Base-by-base conservation (phyloP, 2,113 vertebrate species). In the Atractosteus spatula region DNA sequence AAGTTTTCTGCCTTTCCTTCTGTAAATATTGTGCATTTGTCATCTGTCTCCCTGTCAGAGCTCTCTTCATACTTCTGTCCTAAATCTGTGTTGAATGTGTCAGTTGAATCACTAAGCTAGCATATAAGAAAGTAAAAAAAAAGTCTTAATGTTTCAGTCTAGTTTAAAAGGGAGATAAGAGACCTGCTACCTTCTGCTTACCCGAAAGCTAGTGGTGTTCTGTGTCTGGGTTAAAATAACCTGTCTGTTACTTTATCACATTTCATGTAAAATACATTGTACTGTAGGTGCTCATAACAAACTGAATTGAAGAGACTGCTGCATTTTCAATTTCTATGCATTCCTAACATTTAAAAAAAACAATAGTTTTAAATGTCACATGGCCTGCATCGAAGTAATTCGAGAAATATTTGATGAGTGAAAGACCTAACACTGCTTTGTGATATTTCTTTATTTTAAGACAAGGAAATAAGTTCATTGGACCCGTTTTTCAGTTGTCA, bases 21-120 rank as follows among this genome's bases (percentile, higher is more conserved):
- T 16, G 14, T 54, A 68, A n/a, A 68, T 17, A 8, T 81, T n/a
- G 10, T 75, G 14, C 17, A 10, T 16, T 42, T 17, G 16, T 77
- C 6, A 42, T 41, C 68, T 16, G 76, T 62, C 57, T 41, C 66
- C 3, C 17, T 43, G 29, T 59, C 54, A 69, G 68, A 59, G 8
- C 41, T 12, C 41, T 8, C 54, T 69, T 41, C 17, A 4, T 55
- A 7, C 67, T 5, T 14, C 41, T 69, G 17, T 11, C 68, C 45
- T 55, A 47, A 55, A 54, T 55, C 51, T 55, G 17, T 68, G 29
- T 55, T 11, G 13, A n/a, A 16, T 51, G 55, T 69, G 54, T 41
- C 68, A 69, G 29, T 54, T 41, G 10, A 17, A 55, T 70, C 68
- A 41, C 55, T 12, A 8, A 7, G 57, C 57, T n/a, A 6, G 12